A percentile compares a stretch with the other conserved stretches of the same genome.
Conservation (phyloP, 2,888 invertebrate species). For the Arrhopalites spinosus region DNA sequence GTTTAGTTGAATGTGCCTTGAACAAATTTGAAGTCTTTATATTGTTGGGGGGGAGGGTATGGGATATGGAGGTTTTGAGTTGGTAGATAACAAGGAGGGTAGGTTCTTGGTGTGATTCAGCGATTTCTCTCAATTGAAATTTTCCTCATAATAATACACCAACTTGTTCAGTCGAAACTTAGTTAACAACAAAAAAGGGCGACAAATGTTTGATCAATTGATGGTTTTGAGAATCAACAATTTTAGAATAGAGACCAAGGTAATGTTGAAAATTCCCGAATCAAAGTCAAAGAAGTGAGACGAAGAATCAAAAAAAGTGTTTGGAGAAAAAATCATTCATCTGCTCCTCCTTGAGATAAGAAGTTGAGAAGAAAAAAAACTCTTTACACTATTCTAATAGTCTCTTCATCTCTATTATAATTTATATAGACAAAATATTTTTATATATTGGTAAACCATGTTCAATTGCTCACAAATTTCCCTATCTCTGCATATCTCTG, state of each 20-base stretch:
- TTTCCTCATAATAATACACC: conserved; percentile 53
- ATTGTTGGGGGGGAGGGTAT: conserved; percentile 5
- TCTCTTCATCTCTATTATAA: background rate
- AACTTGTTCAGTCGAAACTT: conserved; percentile 48
- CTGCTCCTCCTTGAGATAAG: conserved; percentile 40
- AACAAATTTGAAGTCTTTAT: conserved; percentile 48
- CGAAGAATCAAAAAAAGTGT: background rate
- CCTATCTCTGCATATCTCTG: background rate
- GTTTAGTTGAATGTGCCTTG: conserved; percentile 42
- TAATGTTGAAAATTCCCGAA: conserved; percentile 35
- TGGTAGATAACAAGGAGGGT: conserved; percentile 52
- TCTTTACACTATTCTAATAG: background rate
- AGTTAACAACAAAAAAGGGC: conserved; percentile 52
- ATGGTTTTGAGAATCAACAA: conserved; percentile 51
- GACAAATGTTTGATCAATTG: conserved; percentile 56
- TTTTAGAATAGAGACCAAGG: conserved; percentile 34
- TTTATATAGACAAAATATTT: background rate
- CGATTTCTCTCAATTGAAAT: conserved; percentile 54
- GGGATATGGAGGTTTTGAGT: background rate
- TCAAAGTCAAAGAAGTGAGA: conserved; percentile 41
- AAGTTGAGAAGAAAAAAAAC: conserved; percentile 34
- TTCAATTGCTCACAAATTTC: conserved; percentile 2
- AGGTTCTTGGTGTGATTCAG: conserved; percentile 53
- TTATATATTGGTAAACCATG: background rate
- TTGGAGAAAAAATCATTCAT: conserved; percentile 39